Conservation (phyloP, 1,140 invertebrate genomes). For the Calycopis cecrops region DNA sequence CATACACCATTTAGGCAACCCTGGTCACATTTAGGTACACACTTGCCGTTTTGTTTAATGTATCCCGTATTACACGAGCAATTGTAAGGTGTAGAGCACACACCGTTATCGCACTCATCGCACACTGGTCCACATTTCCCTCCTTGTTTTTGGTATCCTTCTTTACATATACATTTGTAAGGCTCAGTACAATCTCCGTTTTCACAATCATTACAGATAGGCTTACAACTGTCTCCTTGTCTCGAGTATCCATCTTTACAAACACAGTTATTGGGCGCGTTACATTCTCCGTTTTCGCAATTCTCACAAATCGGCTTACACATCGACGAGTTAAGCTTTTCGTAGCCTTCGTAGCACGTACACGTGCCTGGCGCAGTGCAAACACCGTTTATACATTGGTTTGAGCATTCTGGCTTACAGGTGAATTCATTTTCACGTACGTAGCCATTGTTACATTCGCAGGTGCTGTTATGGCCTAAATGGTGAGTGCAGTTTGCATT, state of each 20-base stretch:
- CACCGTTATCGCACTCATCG: conserved; percentile 3
- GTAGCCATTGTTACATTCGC: conserved; percentile 19
- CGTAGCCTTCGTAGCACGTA: conserved; percentile 35
- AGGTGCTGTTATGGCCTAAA: conserved; percentile 10
- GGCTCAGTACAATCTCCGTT: conserved; percentile 27
- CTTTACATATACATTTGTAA: conserved; percentile 44
- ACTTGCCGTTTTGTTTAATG: conserved; percentile 18
- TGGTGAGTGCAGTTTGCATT: conserved; percentile 36
- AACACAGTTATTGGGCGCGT: conserved; percentile 45
- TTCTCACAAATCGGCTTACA: conserved; percentile 42
- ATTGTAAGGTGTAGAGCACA: background rate
- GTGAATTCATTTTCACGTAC: conserved; percentile 4
- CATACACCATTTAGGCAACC: conserved; percentile 39
- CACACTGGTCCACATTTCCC: conserved; percentile 25
- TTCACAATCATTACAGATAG: conserved; percentile 18
- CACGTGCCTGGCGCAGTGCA: conserved; percentile 30
- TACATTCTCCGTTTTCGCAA: conserved; percentile 42
- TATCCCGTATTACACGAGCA: background rate
- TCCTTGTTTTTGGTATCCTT: conserved; percentile 29
- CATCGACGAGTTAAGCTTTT: conserved; percentile 11
- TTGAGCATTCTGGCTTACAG: conserved; percentile 24
- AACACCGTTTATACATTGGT: conserved; percentile 21
- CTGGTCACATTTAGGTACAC: conserved; percentile 51
- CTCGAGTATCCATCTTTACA: conserved; percentile 37
- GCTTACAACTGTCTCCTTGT: conserved; percentile 20